Evolutionary conservation across 1,140 invertebrate genomes (phyloP).

Genomic region (Philaenus spumarius): DNA sequence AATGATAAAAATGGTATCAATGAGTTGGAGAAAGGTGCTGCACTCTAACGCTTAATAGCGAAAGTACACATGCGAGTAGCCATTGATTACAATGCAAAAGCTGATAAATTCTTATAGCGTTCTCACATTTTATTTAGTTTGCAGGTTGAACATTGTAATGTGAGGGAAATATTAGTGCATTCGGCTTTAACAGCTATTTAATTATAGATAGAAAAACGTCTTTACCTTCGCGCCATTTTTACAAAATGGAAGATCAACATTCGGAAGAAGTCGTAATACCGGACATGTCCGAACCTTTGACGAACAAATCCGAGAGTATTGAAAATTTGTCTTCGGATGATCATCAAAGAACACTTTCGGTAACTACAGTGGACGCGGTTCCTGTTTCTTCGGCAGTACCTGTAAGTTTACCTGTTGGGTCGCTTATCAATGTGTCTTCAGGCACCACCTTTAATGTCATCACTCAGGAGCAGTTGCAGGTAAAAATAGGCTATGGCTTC

Average conservation of each 20-base stretch:
- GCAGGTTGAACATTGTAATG: too few species aligned
- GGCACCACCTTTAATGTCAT: constrained; percentile 75
- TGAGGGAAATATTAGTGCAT: too few species aligned
- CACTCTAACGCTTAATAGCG: too few species aligned
- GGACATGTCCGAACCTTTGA: constrained; percentile 57
- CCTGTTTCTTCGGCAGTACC: constrained; percentile 48
- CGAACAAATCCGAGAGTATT: constrained; percentile 50
- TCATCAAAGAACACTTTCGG: constrained; percentile 24
- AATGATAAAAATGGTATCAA: too few species aligned
- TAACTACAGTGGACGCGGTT: constrained; percentile 36
- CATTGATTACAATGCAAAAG: too few species aligned
- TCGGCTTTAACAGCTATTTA: too few species aligned
- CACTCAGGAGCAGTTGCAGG: constrained; percentile 69
- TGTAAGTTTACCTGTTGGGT: constrained; percentile 68
- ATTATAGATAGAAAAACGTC: too few species aligned
- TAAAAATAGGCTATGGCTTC: constrained; percentile 25
- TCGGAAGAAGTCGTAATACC: constrained; percentile 59
- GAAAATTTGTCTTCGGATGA: constrained; percentile 38
- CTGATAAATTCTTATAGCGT: too few species aligned
- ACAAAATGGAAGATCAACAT: constrained; percentile 48
- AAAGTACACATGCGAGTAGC: too few species aligned
- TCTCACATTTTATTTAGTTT: too few species aligned
- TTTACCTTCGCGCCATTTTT: constrained; percentile 13
- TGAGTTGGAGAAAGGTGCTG: too few species aligned
- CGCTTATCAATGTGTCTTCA: constrained; percentile 58